Conservation (phyloP, 2,888 invertebrate species). For the Tanaodytes sp. region DNA sequence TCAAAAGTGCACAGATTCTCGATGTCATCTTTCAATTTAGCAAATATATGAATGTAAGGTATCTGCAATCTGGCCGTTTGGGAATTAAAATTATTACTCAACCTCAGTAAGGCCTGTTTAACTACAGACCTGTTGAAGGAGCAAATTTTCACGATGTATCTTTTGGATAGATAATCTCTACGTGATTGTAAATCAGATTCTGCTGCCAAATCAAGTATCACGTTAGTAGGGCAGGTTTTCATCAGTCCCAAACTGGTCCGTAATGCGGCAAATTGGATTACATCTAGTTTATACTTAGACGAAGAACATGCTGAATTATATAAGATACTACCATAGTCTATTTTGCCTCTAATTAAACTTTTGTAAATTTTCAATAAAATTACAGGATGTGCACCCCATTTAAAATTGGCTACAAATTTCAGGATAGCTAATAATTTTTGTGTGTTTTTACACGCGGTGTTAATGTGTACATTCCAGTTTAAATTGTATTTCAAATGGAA, state of each 20-base stretch:
- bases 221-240: not conserved
- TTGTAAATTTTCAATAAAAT: not conserved
- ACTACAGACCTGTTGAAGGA: no score
- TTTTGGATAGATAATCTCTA: no score
- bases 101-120: no score
- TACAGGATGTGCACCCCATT: not conserved
- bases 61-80: no score
- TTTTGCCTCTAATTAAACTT: not conserved
- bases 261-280: not conserved
- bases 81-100: no score
- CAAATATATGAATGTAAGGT: no score
- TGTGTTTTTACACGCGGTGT: not conserved
- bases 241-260: not conserved
- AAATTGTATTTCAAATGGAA: constrained; percentile 1
- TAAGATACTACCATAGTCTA: constrained; percentile 6
- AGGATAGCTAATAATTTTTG: not conserved
- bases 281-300: not conserved
- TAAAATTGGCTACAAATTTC: not conserved
- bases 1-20: no score
- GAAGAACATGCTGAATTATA: no score
- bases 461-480: not conserved
- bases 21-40: no score
- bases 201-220: no score
- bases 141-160: no score
- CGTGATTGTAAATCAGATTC: no score